Evolutionary conservation across 2,888 invertebrate species (phyloP).

Genomic region (Chromoteleia sp.): DNA sequence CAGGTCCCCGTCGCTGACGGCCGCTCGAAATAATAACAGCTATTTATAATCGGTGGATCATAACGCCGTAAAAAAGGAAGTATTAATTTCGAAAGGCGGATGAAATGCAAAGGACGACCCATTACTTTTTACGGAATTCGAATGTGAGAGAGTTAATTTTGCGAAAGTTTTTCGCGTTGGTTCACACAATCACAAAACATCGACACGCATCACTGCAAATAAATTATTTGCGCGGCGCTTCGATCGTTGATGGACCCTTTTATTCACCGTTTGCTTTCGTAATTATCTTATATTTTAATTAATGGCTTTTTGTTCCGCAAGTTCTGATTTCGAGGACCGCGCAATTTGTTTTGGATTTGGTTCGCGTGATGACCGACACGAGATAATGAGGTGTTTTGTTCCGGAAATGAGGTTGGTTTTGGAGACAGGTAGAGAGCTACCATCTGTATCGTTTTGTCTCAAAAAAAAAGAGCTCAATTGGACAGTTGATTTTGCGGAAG

Average conservation of each 20-base stretch:
- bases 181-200: conserved; percentile 29
- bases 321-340: neutral
- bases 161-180: conserved; percentile 23
- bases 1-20: no score
- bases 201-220: conserved; percentile 14
- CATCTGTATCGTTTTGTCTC: no score
- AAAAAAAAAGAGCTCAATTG: no score
- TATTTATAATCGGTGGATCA: no score
- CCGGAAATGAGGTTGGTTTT: no score
- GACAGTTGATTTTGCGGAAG: no score
- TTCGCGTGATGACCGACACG: neutral
- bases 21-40: no score
- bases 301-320: conserved; percentile 6
- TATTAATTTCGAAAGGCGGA: no score
- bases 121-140: neutral
- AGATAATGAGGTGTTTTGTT: conserved; percentile 7
- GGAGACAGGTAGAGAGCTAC: no score
- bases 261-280: conserved; percentile 9
- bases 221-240: conserved; percentile 6
- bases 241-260: conserved; percentile 13
- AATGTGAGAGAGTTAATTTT: neutral
- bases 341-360: neutral
- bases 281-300: conserved; percentile 13
- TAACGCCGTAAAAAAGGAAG: no score
- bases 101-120: no score